Base-by-base conservation (phyloP, 1,140 invertebrate species). In the Venustaconcha ellipsiformis region DNA sequence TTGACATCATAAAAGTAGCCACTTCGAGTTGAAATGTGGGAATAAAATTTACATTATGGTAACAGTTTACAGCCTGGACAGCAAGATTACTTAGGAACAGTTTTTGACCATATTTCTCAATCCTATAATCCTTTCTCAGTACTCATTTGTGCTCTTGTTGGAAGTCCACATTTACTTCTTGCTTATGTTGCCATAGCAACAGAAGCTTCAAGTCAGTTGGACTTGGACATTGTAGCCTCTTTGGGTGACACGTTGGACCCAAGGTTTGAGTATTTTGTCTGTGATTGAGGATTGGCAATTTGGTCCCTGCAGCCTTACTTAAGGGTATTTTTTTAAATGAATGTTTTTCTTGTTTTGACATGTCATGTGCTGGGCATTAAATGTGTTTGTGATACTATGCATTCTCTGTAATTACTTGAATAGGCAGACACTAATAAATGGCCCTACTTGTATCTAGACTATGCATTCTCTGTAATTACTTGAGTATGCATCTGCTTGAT, bases 161-260 rank as follows among this genome's bases (percentile, higher is more conserved):
- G 37, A 48, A 48, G 37, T 48, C 37, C 37, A 8, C 8, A 11
- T 48, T 48, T 48, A 48, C 37, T 11, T 48, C 6, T 65, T 20
- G 68, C 67, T 70, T 67, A 63, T 66, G 69, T 77, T 77, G 70
- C 75, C 57, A 67, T 66, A 57, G 58, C 65, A 77, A 77, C 65
- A 66, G 75, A 67, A 66, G 62, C 69, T 12, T 68, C 6, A 14
- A 57, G 57, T 77, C 70, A 68, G 58, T 60, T 67, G 30, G 63
- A 72, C 57, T 48, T 57, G 14, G n/a, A 14, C 0, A 15, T 30
- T 63, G 26, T 20, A 63, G 57, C 70, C 63, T 60, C 62, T 66
- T 62, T 70, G 67, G 58, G 56, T 77, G 75, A 77, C 75, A 77
- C 72, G 75, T 77, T 60, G 75, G 75, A 77, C 62, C 37, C 67